Conservation (phyloP, 2,888 invertebrate species). For the Hydraecia micacea region DNA sequence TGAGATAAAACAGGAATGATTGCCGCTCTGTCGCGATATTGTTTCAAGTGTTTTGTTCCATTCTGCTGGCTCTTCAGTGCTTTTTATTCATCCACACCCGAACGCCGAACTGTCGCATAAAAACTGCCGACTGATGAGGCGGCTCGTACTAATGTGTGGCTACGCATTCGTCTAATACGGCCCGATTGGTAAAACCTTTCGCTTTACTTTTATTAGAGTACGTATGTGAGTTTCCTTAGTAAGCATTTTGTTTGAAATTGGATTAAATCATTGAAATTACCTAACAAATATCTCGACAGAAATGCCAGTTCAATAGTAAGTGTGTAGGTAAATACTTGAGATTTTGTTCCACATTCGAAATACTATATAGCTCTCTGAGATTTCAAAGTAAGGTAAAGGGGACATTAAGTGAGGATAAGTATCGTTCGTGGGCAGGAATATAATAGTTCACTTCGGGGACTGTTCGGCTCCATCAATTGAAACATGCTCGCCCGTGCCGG, state of each 20-base stretch:
- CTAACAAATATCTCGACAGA: background rate
- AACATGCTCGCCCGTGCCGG: conserved; percentile 81
- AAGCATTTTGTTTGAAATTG: conserved; percentile 4
- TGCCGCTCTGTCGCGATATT: conserved; percentile 88
- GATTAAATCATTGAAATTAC: background rate
- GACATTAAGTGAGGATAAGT: conserved; percentile 80
- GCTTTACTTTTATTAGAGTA: conserved; percentile 10
- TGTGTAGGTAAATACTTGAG: conserved; percentile 43
- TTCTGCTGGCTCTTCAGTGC: conserved; percentile 78
- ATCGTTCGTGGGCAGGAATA: conserved; percentile 78
- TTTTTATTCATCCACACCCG: conserved; percentile 83
- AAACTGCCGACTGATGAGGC: conserved; percentile 72
- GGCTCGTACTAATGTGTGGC: conserved; percentile 68
- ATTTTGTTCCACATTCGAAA: conserved; percentile 63
- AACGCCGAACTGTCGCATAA: conserved; percentile 77
- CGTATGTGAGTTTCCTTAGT: background rate
- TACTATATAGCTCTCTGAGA: conserved; percentile 61
- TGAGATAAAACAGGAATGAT: conserved; percentile 89
- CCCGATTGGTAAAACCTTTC: conserved; percentile 12
- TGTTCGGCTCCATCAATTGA: conserved; percentile 84
- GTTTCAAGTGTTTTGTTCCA: conserved; percentile 88
- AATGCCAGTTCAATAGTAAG: background rate
- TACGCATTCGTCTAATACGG: conserved; percentile 25
- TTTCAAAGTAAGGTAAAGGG: conserved; percentile 71
- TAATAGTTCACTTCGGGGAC: conserved; percentile 79